Percentiles rank a stretch among this genome's conserved stretches.
These are phyloP conservation scores for Luscinia megarhynchos DNA, from an alignment of 2,797 vertebrate genomes.

Conservation along the genomic window DNA sequence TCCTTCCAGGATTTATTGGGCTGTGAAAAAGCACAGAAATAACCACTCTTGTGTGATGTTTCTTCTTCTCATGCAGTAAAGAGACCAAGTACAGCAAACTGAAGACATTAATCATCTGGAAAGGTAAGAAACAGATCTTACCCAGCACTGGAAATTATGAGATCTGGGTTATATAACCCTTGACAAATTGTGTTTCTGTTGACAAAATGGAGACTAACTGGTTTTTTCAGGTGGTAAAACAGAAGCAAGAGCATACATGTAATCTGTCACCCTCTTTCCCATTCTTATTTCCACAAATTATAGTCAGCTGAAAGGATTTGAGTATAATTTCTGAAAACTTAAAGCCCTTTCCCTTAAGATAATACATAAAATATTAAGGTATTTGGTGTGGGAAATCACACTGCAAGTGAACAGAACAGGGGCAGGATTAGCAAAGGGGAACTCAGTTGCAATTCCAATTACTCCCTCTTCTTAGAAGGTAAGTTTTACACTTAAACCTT, in stretches of 20 bases:
- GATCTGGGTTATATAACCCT: slow-evolving; percentile 9
- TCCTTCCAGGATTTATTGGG: neutral
- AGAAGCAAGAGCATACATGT: neutral
- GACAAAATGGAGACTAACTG: neutral
- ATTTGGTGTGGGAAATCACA: rapidly evolving
- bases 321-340: neutral
- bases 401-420: neutral
- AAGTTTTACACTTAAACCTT: neutral
- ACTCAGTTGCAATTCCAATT: neutral
- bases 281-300: neutral
- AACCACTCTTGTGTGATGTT: neutral
- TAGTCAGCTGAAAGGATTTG: neutral
- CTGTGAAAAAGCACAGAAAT: neutral
- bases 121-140: slow-evolving; percentile 18
- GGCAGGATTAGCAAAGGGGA: neutral
- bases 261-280: neutral
- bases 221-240: neutral
- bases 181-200: slow-evolving; percentile 26
- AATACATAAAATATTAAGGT: neutral
- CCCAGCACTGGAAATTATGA: neutral
- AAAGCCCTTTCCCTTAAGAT: neutral
- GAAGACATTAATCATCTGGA: slow-evolving; percentile 48
- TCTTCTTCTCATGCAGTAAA: neutral
- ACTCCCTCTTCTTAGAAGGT: neutral
- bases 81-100: neutral